phyloP scores from a whole-genome alignment of 2,113 vertebrate species.

The Caretta caretta region DNA sequence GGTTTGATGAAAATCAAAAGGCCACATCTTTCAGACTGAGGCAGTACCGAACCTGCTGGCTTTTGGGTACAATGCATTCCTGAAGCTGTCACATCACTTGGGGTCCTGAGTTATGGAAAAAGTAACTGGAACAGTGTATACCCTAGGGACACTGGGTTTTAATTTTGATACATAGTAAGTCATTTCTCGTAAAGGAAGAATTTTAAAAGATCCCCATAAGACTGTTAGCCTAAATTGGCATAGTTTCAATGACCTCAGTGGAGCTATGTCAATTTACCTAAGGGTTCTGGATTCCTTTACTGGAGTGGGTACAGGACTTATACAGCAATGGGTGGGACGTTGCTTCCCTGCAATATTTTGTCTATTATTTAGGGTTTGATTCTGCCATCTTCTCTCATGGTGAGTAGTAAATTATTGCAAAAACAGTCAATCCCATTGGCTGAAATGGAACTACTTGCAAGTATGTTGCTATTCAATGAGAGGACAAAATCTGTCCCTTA shows the following conservation, averaged over 20 bases:
- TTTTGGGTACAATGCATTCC: not conserved
- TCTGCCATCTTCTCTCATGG: not conserved
- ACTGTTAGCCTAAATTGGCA: not conserved
- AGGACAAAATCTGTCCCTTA: not conserved
- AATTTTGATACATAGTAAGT: not conserved
- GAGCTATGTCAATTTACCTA: not conserved
- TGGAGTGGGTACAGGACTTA: not conserved
- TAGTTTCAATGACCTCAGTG: not conserved
- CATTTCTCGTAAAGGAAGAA: not conserved
- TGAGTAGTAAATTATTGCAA: accelerated
- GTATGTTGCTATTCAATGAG: not conserved
- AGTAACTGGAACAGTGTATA: not conserved
- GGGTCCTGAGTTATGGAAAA: not conserved
- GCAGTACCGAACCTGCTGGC: not conserved
- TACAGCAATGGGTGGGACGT: not conserved
- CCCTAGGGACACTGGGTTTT: not conserved
- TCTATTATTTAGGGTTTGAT: accelerated
- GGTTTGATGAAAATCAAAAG: not conserved
- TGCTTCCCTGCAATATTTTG: not conserved
- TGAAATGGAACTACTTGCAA: not conserved
- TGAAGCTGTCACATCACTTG: not conserved
- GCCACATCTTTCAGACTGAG: not conserved
- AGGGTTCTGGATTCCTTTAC: not conserved
- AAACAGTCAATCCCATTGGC: not conserved
- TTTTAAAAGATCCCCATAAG: not conserved